phyloP scores from a whole-genome alignment of 2,797 vertebrate species.

The Corythornis leucogaster region DNA sequence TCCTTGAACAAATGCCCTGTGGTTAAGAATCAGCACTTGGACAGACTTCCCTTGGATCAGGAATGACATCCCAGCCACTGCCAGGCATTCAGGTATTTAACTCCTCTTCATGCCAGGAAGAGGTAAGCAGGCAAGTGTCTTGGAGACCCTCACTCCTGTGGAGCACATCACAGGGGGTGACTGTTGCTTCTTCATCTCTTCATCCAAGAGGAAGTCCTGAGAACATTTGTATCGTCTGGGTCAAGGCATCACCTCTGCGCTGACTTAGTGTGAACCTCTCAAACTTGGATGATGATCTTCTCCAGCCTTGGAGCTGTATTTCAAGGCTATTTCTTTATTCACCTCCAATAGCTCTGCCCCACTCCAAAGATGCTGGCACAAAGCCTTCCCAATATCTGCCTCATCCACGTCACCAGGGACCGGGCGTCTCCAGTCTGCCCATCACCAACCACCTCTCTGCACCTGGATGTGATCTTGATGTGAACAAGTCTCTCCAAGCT shows the following conservation, averaged over 20 bases:
- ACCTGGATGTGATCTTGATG: background rate
- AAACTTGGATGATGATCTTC: background rate
- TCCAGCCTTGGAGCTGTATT: background rate
- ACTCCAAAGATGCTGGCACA: background rate
- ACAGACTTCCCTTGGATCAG: background rate
- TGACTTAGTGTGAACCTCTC: background rate
- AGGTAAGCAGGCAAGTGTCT: accelerated
- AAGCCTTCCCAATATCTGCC: background rate
- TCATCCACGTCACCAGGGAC: background rate
- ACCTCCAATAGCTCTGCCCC: background rate
- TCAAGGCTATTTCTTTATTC: background rate
- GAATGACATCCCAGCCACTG: background rate
- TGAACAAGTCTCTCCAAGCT: background rate
- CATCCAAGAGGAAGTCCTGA: background rate
- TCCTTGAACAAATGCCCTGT: background rate
- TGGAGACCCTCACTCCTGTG: background rate
- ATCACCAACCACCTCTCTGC: background rate
- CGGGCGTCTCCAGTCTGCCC: background rate
- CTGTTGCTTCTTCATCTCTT: background rate
- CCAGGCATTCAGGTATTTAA: background rate
- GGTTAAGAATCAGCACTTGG: background rate
- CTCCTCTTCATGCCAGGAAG: background rate
- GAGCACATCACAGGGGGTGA: background rate
- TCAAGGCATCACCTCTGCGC: background rate
- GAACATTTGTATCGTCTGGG: background rate